These are phyloP conservation scores for Reinhardtius hippoglossoides DNA, from an alignment of 2,113 vertebrate species.

Conservation along the genomic window DNA sequence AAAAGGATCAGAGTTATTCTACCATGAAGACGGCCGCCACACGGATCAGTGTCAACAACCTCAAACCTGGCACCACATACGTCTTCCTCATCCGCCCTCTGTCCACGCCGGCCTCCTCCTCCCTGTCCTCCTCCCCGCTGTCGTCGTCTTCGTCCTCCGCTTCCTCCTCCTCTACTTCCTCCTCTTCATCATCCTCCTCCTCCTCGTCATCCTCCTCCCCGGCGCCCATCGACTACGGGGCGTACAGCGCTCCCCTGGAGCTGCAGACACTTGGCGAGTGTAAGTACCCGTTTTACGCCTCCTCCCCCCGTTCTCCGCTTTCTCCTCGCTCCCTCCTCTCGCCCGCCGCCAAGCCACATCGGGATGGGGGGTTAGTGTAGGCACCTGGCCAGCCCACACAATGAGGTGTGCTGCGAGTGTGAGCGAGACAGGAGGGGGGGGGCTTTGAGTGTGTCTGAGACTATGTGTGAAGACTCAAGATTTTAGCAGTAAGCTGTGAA, in stretches of 20 bases:
- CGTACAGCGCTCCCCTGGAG: constrained; percentile 90
- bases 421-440: constrained; percentile 12
- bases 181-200: constrained; percentile 79
- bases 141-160: constrained; percentile 75
- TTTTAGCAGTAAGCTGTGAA: constrained; percentile 67
- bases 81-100: constrained; percentile 92
- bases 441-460: constrained; percentile 43
- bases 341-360: constrained; percentile 27
- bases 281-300: constrained; percentile 79
- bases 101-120: constrained; percentile 82
- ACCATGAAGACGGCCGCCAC: constrained; percentile 91
- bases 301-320: constrained; percentile 7
- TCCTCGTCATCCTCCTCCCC: constrained; percentile 86
- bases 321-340: constrained; percentile 22
- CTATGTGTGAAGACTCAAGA: constrained; percentile 62
- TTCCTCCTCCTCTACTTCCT: constrained; percentile 83
- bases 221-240: constrained; percentile 87
- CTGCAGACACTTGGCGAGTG: constrained; percentile 93
- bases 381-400: constrained; percentile 64
- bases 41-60: constrained; percentile 90
- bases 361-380: constrained; percentile 44
- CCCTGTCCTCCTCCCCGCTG: constrained; percentile 81
- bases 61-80: constrained; percentile 93
- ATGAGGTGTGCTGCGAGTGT: constrained; percentile 37
- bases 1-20: constrained; percentile 94